Conservation (phyloP, 2,797 vertebrate genomes). For the Rachycentron canadum region DNA sequence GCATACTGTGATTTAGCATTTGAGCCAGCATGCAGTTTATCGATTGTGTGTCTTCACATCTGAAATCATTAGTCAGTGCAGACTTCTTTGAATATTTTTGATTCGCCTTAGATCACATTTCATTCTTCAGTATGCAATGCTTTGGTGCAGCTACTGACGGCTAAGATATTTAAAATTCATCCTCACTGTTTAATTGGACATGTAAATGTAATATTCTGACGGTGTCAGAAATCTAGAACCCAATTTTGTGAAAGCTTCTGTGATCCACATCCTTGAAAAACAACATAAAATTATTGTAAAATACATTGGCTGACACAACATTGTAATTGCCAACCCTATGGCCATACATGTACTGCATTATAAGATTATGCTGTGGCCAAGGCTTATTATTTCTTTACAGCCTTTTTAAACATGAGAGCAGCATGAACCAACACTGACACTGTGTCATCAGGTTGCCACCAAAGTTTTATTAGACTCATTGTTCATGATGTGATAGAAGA, state of each 20-base stretch:
- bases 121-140: constrained; percentile 17
- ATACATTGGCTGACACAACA: background rate
- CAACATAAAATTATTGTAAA: background rate
- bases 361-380: background rate
- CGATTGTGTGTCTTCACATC: constrained; percentile 72
- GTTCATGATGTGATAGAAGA: background rate
- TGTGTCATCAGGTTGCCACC: background rate
- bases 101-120: constrained; percentile 40
- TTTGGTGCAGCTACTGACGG: background rate
- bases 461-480: background rate
- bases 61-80: constrained; percentile 65
- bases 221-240: background rate
- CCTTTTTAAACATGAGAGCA: background rate
- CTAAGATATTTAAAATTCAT: background rate
- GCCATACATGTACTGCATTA: background rate
- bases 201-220: background rate
- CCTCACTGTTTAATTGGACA: background rate
- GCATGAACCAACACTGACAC: background rate
- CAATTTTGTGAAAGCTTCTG: background rate
- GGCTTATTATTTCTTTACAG: background rate
- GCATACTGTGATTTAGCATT: constrained; percentile 84
- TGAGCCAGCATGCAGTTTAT: constrained; percentile 78
- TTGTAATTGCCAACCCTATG: background rate
- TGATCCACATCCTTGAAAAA: background rate
- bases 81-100: constrained; percentile 49